Percentiles rank a stretch among this genome's conserved stretches.
phyloP scores from a whole-genome alignment of 2,113 vertebrate genomes.

The Cyprinodon brontotheroides region DNA sequence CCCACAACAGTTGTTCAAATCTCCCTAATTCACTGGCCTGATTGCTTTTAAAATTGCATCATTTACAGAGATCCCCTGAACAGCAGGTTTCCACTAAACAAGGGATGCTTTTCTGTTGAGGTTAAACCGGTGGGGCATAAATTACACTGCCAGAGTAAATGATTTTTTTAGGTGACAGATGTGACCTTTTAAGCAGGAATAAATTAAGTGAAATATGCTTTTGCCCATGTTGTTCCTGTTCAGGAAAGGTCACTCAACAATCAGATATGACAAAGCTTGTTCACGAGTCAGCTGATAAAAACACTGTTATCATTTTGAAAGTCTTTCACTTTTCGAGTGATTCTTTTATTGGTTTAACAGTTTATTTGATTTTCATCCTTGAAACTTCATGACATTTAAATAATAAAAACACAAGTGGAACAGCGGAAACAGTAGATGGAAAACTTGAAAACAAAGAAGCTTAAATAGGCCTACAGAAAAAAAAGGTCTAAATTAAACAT shows the following conservation, averaged over 20 bases:
- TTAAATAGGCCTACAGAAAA: no score
- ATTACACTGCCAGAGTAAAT: conserved; percentile 49
- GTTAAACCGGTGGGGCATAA: conserved; percentile 25
- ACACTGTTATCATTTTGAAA: conserved; percentile 17
- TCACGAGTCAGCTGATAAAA: conserved; percentile 18
- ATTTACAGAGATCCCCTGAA: conserved; percentile 27
- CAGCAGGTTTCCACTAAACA: conserved; percentile 27
- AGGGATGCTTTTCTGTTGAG: conserved; percentile 18
- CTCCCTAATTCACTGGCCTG: conserved; percentile 35
- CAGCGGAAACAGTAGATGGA: no score
- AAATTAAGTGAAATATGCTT: conserved; percentile 47
- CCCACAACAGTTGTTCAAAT: conserved; percentile 63
- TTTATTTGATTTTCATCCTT: background rate
- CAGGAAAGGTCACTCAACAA: conserved; percentile 53
- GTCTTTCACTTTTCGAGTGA: conserved; percentile 23
- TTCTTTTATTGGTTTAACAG: conserved; percentile 32
- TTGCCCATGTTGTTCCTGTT: conserved; percentile 37
- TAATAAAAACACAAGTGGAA: no score
- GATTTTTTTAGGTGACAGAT: conserved; percentile 55
- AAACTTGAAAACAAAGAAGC: no score
- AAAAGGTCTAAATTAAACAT: no score
- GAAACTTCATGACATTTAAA: background rate
- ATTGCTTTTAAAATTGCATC: conserved; percentile 45
- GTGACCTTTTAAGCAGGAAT: conserved; percentile 63
- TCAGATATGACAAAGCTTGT: conserved; percentile 40